These are phyloP conservation scores for Drosophila tropicalis DNA, from an alignment of 1,140 invertebrate species.

Conservation along the genomic window DNA sequence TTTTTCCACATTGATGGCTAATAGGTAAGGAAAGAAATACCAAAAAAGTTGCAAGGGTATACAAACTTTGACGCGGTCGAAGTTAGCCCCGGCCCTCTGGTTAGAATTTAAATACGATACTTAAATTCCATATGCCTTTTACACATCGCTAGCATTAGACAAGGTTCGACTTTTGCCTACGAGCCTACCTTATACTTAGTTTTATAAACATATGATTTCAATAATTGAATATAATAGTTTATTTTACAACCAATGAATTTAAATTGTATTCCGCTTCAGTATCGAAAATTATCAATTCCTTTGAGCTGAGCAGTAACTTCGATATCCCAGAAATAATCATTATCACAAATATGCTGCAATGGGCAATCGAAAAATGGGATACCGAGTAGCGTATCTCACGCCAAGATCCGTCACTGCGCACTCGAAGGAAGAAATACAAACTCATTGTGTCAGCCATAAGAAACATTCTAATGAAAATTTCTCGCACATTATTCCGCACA, in stretches of 20 bases:
- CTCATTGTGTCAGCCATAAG: constrained; percentile 94
- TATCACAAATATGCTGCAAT: constrained; percentile 73
- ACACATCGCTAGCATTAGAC: no score
- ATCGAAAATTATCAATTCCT: background rate
- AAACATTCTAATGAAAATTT: constrained; percentile 87
- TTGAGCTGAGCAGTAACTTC: constrained; percentile 39
- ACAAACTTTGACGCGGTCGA: no score
- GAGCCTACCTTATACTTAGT: no score
- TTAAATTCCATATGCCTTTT: no score
- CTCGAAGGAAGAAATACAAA: constrained; percentile 91
- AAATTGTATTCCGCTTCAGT: background rate
- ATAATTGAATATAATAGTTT: background rate
- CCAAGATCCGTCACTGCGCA: constrained; percentile 95
- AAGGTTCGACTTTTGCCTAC: no score
- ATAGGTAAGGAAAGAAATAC: no score
- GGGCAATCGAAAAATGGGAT: constrained; percentile 86
- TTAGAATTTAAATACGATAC: no score
- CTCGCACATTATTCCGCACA: constrained; percentile 63
- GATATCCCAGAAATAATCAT: constrained; percentile 46
- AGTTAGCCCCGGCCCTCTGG: no score
- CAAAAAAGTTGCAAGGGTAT: no score
- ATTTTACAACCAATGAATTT: background rate
- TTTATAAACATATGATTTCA: no score
- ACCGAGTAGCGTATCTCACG: constrained; percentile 93
- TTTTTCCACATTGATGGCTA: no score